These are phyloP conservation scores for Serinus canaria DNA, from an alignment of 2,113 vertebrate species.

Conservation along the genomic window DNA sequence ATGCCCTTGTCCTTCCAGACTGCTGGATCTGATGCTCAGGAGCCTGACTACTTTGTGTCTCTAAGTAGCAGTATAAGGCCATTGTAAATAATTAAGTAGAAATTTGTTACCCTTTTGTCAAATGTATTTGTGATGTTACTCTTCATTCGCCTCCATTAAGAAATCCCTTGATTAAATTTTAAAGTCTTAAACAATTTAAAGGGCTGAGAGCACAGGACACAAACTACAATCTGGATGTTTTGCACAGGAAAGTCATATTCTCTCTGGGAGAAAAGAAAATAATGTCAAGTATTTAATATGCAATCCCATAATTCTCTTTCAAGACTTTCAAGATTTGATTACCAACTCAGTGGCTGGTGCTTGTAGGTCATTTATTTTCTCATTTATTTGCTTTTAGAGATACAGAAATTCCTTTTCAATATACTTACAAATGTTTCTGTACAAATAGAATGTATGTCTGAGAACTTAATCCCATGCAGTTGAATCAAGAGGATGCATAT, in stretches of 20 bases:
- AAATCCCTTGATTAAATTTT: constrained; percentile 88
- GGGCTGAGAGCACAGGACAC: constrained; percentile 75
- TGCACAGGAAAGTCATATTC: constrained; percentile 78
- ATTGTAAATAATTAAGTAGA: constrained; percentile 88
- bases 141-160: constrained; percentile 82
- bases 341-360: constrained; percentile 36
- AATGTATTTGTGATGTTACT: constrained; percentile 83
- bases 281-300: constrained; percentile 75
- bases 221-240: constrained; percentile 73
- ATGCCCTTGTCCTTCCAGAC: constrained; percentile 81
- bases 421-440: constrained; percentile 52
- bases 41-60: constrained; percentile 74
- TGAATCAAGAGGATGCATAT: background rate
- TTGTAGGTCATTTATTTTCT: constrained; percentile 69
- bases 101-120: constrained; percentile 86
- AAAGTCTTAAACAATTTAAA: constrained; percentile 86
- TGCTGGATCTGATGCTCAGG: constrained; percentile 62
- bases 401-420: constrained; percentile 38
- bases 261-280: constrained; percentile 78
- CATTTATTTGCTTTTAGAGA: constrained; percentile 39
- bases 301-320: constrained; percentile 61
- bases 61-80: constrained; percentile 74
- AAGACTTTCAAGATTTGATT: constrained; percentile 73
- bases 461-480: background rate
- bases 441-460: constrained; percentile 1